A percentile compares a stretch with the other conserved stretches of the same genome.
These are phyloP conservation scores for Stenopsyche tienmushanensis DNA, from an alignment of 1,140 invertebrate species.

Conservation along the genomic window DNA sequence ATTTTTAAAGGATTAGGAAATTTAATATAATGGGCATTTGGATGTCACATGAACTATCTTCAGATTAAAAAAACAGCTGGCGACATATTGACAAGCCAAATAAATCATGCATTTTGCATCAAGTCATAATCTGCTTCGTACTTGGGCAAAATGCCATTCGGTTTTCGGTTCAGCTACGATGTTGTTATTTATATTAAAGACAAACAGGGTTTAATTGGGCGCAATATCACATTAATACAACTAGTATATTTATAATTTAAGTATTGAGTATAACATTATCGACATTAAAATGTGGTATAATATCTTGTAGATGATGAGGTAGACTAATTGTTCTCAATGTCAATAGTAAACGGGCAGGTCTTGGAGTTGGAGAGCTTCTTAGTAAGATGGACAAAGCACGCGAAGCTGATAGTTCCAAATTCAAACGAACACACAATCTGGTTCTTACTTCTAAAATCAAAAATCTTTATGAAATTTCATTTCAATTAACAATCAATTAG, in stretches of 20 bases:
- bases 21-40: no score
- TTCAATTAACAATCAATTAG: background rate
- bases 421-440: background rate
- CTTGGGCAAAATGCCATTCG: no score
- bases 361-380: background rate
- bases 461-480: background rate
- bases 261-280: slow-evolving; percentile 6
- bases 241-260: no score
- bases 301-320: background rate
- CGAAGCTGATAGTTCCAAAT: slow-evolving; percentile 8
- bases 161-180: no score
- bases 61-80: no score
- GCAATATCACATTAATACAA: no score
- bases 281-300: background rate
- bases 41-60: background rate
- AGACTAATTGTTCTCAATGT: slow-evolving; percentile 8
- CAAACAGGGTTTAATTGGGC: no score
- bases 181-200: no score
- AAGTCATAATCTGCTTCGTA: no score
- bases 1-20: no score
- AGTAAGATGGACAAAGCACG: background rate
- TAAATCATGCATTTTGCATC: no score
- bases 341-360: slow-evolving; percentile 3
- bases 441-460: background rate
- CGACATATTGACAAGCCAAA: no score